Evolutionary conservation across 2,797 vertebrate genomes (phyloP).

Genomic region (Crocidura indochinensis): DNA sequence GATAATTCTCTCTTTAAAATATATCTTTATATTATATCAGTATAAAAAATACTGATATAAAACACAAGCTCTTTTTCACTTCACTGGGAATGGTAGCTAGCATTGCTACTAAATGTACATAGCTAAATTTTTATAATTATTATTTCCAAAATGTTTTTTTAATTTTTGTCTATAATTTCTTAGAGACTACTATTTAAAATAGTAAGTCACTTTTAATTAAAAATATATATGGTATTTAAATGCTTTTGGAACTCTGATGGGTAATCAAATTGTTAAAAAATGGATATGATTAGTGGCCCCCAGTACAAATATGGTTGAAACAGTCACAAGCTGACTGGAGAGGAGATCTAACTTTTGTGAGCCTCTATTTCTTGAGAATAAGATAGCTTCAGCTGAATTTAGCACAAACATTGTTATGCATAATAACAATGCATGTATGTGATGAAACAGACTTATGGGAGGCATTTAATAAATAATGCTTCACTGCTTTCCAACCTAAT

Average conservation of each 20-base stretch:
- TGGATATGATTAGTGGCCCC: too few species aligned
- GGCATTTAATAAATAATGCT: not conserved
- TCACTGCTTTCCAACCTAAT: not conserved
- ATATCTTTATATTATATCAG: too few species aligned
- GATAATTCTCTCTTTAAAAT: not conserved
- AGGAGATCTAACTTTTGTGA: not conserved
- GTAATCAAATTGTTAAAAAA: not conserved
- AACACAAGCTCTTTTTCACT: not conserved
- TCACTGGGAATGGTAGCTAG: too few species aligned
- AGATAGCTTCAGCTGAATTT: not conserved
- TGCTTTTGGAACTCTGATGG: slow-evolving; percentile 13
- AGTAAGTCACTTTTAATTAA: not conserved
- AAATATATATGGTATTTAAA: not conserved
- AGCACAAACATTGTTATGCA: not conserved
- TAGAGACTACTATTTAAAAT: not conserved
- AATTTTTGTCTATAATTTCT: slow-evolving; percentile 55
- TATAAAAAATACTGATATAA: slow-evolving; percentile 23
- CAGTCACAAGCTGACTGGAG: not conserved
- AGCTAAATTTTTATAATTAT: slow-evolving; percentile 1
- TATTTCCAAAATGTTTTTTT: slow-evolving; percentile 20
- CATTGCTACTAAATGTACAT: too few species aligned
- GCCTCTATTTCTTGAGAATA: not conserved
- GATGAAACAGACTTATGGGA: not conserved
- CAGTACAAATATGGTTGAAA: not conserved
- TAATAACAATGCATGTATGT: not conserved